Evolutionary conservation across 2,797 vertebrate genomes (phyloP).

Genomic region (Gastrophryne carolinensis): DNA sequence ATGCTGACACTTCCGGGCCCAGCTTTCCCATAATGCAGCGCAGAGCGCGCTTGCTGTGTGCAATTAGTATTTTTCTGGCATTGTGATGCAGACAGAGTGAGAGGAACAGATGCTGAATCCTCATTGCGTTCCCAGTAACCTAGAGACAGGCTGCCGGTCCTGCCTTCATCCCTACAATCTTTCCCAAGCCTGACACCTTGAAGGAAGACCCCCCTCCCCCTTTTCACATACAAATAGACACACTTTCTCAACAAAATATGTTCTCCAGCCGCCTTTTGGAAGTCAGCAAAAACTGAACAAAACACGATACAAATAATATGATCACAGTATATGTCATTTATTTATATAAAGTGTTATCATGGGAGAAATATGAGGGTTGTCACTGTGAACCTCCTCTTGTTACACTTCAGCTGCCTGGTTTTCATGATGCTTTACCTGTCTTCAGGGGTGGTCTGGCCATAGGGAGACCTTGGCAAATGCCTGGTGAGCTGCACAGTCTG

Average conservation of each 20-base stretch:
- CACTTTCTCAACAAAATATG: slow-evolving; percentile 39
- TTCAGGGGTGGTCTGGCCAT: too few species aligned
- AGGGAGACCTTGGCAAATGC: too few species aligned
- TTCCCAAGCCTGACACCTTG: slow-evolving; percentile 59
- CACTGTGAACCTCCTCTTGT: too few species aligned
- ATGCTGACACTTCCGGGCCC: slow-evolving; percentile 21
- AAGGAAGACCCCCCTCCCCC: slow-evolving; percentile 68
- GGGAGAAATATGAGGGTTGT: too few species aligned
- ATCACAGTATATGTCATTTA: too few species aligned
- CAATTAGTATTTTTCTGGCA: slow-evolving; percentile 75
- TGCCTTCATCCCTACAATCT: slow-evolving; percentile 66
- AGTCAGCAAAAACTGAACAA: slow-evolving; percentile 23
- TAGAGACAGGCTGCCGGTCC: slow-evolving; percentile 78
- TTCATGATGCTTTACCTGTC: too few species aligned
- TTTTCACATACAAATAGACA: slow-evolving; percentile 37
- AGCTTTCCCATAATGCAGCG: slow-evolving; percentile 39
- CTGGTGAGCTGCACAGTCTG: too few species aligned
- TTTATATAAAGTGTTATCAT: too few species aligned
- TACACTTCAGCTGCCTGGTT: too few species aligned
- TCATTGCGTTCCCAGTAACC: slow-evolving; percentile 77
- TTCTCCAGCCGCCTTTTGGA: slow-evolving; percentile 29
- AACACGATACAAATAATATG: slow-evolving; percentile 2
- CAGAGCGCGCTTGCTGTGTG: slow-evolving; percentile 21
- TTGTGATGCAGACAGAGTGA: slow-evolving; percentile 77
- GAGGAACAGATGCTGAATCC: slow-evolving; percentile 77